Conservation (phyloP, 2,797 vertebrate genomes). For the Rhabdophis nuchalis region DNA sequence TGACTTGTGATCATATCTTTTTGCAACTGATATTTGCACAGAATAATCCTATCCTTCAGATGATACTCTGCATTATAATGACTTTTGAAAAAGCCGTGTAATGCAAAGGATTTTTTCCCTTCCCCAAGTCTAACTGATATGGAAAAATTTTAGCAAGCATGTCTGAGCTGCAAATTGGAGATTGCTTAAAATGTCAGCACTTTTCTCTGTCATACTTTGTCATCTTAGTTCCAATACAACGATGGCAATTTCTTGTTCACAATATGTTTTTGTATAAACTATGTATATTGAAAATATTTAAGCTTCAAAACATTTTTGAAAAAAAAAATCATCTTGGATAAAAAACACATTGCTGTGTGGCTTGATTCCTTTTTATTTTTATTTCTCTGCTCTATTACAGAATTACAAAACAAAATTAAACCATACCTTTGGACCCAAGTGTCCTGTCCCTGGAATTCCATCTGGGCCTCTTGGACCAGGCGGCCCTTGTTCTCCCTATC, state of each 20-base stretch:
- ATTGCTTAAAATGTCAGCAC: neutral
- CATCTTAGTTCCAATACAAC: neutral
- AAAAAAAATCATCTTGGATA: neutral
- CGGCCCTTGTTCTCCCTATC: slow-evolving; percentile 78
- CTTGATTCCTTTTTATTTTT: neutral
- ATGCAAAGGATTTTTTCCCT: neutral
- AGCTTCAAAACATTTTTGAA: neutral
- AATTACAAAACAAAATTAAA: neutral
- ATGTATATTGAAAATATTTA: neutral
- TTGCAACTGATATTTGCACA: neutral
- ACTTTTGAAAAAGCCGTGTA: neutral
- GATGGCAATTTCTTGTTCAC: neutral
- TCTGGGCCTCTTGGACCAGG: slow-evolving; percentile 75
- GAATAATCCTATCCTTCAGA: neutral
- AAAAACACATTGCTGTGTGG: neutral
- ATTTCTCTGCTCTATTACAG: neutral
- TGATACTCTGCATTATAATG: neutral
- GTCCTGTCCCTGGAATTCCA: slow-evolving; percentile 76
- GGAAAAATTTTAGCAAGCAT: neutral
- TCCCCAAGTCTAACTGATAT: neutral
- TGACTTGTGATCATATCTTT: neutral
- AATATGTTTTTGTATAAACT: neutral
- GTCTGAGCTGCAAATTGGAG: neutral
- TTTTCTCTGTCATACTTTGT: neutral
- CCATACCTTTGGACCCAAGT: slow-evolving; percentile 76